phyloP scores from a whole-genome alignment of 2,888 invertebrate genomes.

The Cataglyphis altisquamis region DNA sequence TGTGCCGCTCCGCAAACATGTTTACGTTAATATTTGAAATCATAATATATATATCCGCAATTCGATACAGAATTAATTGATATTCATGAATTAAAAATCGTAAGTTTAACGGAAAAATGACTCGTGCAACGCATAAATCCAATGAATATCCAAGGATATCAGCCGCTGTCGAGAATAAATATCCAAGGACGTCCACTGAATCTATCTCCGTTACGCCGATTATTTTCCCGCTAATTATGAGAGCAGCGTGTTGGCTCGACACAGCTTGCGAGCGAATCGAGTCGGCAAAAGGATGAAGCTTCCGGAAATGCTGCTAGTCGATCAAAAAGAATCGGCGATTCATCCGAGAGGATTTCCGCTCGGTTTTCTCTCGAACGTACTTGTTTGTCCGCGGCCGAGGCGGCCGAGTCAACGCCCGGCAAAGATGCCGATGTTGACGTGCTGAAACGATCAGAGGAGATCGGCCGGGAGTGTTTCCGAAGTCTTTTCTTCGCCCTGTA shows the following conservation, averaged over 20 bases:
- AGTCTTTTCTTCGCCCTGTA: constrained; percentile 74
- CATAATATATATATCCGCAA: not conserved
- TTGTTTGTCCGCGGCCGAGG: constrained; percentile 69
- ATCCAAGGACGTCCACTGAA: not conserved
- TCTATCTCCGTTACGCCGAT: not conserved
- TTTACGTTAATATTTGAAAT: not conserved
- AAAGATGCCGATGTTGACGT: constrained; percentile 78
- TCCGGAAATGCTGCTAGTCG: constrained; percentile 38
- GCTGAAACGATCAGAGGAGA: constrained; percentile 78
- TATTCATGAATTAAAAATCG: not conserved
- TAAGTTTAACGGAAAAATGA: not conserved
- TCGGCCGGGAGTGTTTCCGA: constrained; percentile 75
- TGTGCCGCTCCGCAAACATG: not conserved
- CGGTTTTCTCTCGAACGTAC: constrained; percentile 64
- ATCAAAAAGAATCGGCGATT: not conserved
- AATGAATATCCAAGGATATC: constrained; percentile 1
- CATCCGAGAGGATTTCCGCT: not conserved
- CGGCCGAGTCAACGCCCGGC: constrained; percentile 64
- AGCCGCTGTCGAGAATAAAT: not conserved
- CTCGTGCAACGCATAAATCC: not conserved
- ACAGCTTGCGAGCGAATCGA: not conserved
- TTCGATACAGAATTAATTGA: not conserved
- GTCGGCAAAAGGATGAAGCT: constrained; percentile 17
- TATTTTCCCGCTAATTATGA: not conserved
- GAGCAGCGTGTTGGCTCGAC: not conserved